phyloP scores from a whole-genome alignment of 2,113 vertebrate species.

The Kryptolebias marmoratus region DNA sequence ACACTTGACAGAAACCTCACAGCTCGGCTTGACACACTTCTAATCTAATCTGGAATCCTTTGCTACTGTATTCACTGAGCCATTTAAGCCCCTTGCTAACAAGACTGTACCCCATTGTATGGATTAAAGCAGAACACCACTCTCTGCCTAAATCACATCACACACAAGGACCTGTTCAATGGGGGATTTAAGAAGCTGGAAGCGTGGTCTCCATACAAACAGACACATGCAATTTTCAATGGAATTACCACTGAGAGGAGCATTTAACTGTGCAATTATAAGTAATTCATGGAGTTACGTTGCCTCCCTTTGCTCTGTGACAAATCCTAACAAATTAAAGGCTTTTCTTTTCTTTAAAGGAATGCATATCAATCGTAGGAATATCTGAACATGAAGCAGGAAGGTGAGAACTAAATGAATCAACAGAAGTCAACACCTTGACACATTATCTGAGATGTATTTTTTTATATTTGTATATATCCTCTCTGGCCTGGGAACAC shows the following conservation, averaged over 20 bases:
- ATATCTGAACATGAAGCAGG: too few species aligned
- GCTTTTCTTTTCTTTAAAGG: too few species aligned
- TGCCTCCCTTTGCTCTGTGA: neutral
- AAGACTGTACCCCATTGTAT: slow-evolving; percentile 63
- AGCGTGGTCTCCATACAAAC: slow-evolving; percentile 3
- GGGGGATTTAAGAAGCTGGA: slow-evolving; percentile 29
- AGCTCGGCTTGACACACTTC: slow-evolving; percentile 71
- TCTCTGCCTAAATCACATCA: slow-evolving; percentile 50
- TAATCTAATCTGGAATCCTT: slow-evolving; percentile 72
- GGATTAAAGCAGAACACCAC: slow-evolving; percentile 65
- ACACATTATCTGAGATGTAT: too few species aligned
- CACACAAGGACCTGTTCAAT: slow-evolving; percentile 32
- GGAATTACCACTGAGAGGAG: neutral
- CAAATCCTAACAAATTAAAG: neutral
- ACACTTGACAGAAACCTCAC: slow-evolving; percentile 62
- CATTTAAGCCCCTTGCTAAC: slow-evolving; percentile 70
- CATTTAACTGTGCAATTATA: neutral
- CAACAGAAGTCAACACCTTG: too few species aligned
- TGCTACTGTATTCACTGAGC: slow-evolving; percentile 66
- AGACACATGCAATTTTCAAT: neutral
- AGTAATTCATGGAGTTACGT: neutral
- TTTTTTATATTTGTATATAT: too few species aligned
- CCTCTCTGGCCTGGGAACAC: too few species aligned
- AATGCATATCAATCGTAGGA: too few species aligned
- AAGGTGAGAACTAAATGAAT: too few species aligned